phyloP scores from a whole-genome alignment of 1,140 invertebrate genomes.

The Myzus persicae region DNA sequence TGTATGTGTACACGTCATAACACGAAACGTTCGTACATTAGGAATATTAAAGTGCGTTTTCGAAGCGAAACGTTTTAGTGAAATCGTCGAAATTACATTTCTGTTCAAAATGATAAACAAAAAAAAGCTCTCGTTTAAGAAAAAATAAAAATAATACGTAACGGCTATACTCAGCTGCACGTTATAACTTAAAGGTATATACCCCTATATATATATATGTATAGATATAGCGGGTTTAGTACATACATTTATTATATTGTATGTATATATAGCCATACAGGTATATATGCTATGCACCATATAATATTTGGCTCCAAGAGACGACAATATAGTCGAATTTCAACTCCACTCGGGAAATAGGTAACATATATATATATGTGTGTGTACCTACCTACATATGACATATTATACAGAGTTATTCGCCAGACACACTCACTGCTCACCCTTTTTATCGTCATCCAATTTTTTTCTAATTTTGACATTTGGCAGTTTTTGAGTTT shows the following conservation, averaged over 20 bases:
- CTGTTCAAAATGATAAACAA: conserved; percentile 19
- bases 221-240: neutral
- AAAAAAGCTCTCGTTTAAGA: conserved; percentile 1
- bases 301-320: neutral
- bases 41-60: conserved; percentile 58
- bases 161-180: neutral
- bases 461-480: too few relatives aligned
- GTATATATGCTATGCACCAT: neutral
- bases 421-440: neutral
- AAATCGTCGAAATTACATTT: conserved; percentile 43
- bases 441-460: neutral
- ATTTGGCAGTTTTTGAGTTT: too few relatives aligned
- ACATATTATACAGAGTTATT: neutral
- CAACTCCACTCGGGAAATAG: neutral
- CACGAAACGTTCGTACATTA: conserved; percentile 26
- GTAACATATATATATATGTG: too few relatives aligned
- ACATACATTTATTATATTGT: neutral
- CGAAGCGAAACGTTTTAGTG: conserved; percentile 53
- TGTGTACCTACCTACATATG: too few relatives aligned
- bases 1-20: neutral
- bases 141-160: neutral
- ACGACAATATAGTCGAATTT: neutral
- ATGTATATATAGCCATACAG: too few relatives aligned
- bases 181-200: neutral
- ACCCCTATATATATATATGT: too few relatives aligned